phyloP scores from a whole-genome alignment of 1,140 invertebrate genomes.

The Papilio polyxenes region DNA sequence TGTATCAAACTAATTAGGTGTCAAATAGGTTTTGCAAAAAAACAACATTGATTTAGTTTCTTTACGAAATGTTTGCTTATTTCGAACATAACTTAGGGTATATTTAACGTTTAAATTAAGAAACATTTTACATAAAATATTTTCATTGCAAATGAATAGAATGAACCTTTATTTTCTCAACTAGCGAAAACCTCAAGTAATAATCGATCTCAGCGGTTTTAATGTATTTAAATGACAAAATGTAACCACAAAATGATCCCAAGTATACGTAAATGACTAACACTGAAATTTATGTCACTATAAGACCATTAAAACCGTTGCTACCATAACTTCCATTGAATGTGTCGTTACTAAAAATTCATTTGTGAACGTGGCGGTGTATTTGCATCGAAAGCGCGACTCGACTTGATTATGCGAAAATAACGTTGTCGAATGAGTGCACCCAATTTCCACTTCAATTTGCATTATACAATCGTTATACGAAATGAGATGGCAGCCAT shows the following conservation, averaged over 20 bases:
- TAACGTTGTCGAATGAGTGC: constrained; percentile 56
- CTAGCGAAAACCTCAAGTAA: background rate
- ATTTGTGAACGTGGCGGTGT: constrained; percentile 54
- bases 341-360: constrained; percentile 61
- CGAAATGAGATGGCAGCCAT: constrained; percentile 52
- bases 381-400: constrained; percentile 72
- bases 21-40: too few species aligned
- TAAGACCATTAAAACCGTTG: constrained; percentile 20
- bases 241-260: background rate
- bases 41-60: too few species aligned
- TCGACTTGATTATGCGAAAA: constrained; percentile 73
- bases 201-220: background rate
- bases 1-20: background rate
- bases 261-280: background rate
- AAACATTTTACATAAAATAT: too few species aligned
- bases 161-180: background rate
- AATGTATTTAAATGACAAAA: background rate
- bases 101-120: too few species aligned
- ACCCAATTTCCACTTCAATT: constrained; percentile 66
- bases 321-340: constrained; percentile 42
- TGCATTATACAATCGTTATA: constrained; percentile 56
- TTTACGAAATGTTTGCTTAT: too few species aligned
- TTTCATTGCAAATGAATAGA: constrained; percentile 10
- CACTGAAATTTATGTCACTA: background rate
- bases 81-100: too few species aligned